Evolutionary conservation across 2,113 vertebrate species (phyloP), one percentile per base, ranked within the genome.

Genomic region (Sciurus niger): DNA sequence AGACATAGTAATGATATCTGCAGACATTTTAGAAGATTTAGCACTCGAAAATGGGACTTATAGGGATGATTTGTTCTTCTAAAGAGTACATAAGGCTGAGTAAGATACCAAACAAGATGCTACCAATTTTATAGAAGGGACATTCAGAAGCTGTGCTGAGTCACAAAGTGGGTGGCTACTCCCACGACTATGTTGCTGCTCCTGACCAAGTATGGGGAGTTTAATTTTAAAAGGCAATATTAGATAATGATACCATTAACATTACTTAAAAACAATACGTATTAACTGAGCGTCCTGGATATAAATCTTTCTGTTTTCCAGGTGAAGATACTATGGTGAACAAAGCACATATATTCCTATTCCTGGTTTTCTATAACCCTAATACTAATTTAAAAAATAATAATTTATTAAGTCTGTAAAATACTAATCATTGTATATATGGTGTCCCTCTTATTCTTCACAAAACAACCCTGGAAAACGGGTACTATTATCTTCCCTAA

Each of bases 181-280:
- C 37, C 58, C 90, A 1, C 93, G 18, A 46, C 28, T 25, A 0
- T 20, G 20, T 5, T 83, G 22, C 28, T 76, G 60, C n/a, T 93
- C 67, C 72, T 83, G 30, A 51, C 48, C 48, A 63, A 60, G 8
- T 60, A 34, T 17, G 12, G 6, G 43, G 40, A 9, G 2, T 90
- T 94, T 46, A 30, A 85, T 86, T 83, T 55, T 43, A n/a, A 79
- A 48, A 53, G 76, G 46, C 60, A 7, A 68, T 4, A 28, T 22
- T 3, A 90, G 90, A 24, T 55, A 58, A 43, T 1, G 1, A 14
- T 84, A 70, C 43, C 10, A 91, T 88, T 84, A 79, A 25, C 87
- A 78, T 48, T 85, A 46, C 60, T 79, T 94, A 43, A 76, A 89
- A 97, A 87, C 1, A 74, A 65, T 16, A 60, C 90, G 32, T 58